phyloP scores from a whole-genome alignment of 2,113 vertebrate species.

The Monopterus albus region DNA sequence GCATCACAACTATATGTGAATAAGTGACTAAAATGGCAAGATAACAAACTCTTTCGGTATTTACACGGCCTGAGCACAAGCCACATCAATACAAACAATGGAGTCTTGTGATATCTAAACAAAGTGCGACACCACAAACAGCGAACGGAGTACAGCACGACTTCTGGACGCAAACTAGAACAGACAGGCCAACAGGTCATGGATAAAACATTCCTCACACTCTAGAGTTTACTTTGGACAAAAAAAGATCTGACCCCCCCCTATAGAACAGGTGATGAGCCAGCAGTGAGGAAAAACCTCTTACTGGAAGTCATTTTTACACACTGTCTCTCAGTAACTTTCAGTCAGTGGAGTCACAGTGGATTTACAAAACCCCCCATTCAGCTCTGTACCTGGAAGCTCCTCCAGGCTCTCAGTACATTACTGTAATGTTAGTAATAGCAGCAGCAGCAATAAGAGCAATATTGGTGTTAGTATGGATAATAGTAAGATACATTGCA shows the following conservation, averaged over 20 bases:
- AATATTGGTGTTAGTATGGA: neutral
- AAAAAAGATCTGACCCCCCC: too few species aligned
- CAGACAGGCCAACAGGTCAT: constrained; percentile 5
- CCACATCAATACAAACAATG: neutral
- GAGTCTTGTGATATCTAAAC: constrained; percentile 20
- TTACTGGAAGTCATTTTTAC: constrained; percentile 60
- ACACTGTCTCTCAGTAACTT: constrained; percentile 42
- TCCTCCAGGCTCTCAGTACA: neutral
- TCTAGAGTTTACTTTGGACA: too few species aligned
- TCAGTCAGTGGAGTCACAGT: constrained; percentile 39
- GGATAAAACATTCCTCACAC: constrained; percentile 13
- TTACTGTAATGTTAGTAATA: neutral
- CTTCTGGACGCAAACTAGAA: constrained; percentile 45
- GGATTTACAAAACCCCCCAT: constrained; percentile 51
- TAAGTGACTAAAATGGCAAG: constrained; percentile 28
- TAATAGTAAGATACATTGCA: neutral
- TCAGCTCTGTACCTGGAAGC: constrained; percentile 25
- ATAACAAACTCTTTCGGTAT: constrained; percentile 18
- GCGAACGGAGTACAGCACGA: constrained; percentile 18
- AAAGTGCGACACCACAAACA: constrained; percentile 5
- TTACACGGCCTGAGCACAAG: constrained; percentile 4
- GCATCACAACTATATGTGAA: neutral
- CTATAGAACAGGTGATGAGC: constrained; percentile 46
- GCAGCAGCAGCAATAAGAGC: neutral
- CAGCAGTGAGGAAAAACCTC: constrained; percentile 32